Conservation (phyloP, 2,888 invertebrate genomes). For the Mesodorylaimus sp. region DNA sequence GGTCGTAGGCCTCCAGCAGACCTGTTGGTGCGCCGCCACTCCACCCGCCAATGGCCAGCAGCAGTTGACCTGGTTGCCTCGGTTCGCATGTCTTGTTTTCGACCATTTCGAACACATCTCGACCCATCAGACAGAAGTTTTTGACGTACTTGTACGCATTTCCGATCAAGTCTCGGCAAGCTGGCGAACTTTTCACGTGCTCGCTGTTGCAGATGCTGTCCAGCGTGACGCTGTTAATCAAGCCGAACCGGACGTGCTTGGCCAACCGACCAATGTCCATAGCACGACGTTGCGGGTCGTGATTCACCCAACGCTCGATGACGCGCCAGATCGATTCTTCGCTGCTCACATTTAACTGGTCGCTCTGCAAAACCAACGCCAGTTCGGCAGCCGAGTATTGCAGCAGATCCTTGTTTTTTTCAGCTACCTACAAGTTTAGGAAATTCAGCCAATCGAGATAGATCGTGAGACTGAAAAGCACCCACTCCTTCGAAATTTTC, state of each 20-base stretch:
- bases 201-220: too few relatives aligned
- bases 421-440: too few relatives aligned
- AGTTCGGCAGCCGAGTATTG: constrained; percentile 47
- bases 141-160: too few relatives aligned
- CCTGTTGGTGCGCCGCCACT: constrained; percentile 52
- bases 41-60: constrained; percentile 42
- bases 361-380: constrained; percentile 46
- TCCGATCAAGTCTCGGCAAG: too few relatives aligned
- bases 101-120: too few relatives aligned
- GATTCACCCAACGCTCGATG: constrained; percentile 50
- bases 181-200: too few relatives aligned
- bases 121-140: too few relatives aligned
- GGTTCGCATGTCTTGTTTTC: too few relatives aligned
- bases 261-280: constrained; percentile 43
- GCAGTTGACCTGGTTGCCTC: constrained; percentile 42
- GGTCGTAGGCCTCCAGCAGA: constrained; percentile 70
- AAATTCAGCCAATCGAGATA: too few relatives aligned
- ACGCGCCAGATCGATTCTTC: constrained; percentile 45
- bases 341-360: constrained; percentile 50
- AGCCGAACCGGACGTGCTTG: constrained; percentile 48
- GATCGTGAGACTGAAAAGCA: too few relatives aligned
- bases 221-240: too few relatives aligned
- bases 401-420: too few relatives aligned
- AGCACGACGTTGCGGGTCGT: constrained; percentile 41
- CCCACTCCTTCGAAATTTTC: constrained; percentile 1